Base-by-base conservation (phyloP, 2,797 vertebrate species). In the Esox lucius region DNA sequence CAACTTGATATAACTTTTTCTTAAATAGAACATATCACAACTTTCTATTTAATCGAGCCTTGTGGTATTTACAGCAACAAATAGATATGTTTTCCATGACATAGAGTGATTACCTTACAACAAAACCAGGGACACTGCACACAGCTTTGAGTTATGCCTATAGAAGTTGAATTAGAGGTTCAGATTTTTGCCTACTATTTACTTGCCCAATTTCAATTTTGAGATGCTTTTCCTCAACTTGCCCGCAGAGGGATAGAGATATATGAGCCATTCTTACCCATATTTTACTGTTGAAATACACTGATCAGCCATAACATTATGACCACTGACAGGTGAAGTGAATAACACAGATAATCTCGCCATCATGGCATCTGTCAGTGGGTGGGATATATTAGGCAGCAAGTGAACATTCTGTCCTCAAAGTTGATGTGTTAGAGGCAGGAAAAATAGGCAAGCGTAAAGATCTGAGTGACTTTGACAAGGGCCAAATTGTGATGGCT, bases 171-270 rank as follows among this genome's bases (percentile, higher is more conserved):
- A 8, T 42, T 19, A 68, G 66, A 22, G 9, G 66, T 39, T 12
- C 7, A 39, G 2, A 68, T 65, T 33, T 65, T 15, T 33, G 56
- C 28, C 56, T 24, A 56, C 5, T 24, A 72, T 33, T 71, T 22
- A 16, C 68, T 61, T 19, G 39, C 68, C 68, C 24, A 17, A 67
- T 62, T 67, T 68, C 33, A 66, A 31, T 16, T 19, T 26, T 8
- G 19, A 78, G 17, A 26, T 13, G 73, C 48, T 69, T n/a, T 66
- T 70, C 68, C 33, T 39, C 6, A 15, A 70, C 39, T n/a, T 19
- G 66, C 78, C 78, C 72, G 24, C 49, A 75, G 70, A 62, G 64
- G 73, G 73, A 72, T 61, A 56, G 28, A 48, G 42, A 62, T 48
- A 51, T 15, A 53, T 28, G 46, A 51, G 24, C 4, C 48, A 28